Base-by-base conservation (phyloP, 1,140 invertebrate species). In the Stegodyphus mimosarum region DNA sequence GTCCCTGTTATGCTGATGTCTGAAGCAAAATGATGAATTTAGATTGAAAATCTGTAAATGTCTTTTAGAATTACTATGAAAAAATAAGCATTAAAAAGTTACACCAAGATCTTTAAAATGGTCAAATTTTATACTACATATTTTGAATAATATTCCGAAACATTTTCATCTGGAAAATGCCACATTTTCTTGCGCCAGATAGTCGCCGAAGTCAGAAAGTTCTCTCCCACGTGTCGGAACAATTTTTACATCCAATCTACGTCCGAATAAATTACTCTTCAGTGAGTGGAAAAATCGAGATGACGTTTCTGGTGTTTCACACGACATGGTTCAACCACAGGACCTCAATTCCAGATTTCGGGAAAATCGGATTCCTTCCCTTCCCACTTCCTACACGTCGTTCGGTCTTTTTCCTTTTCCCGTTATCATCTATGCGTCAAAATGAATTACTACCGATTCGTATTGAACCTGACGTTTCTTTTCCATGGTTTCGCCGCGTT, bases 161-260 rank as follows among this genome's bases (percentile, higher is more conserved):
- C 3, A 33, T 33, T 33, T 33, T 33, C 33, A 33, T 33, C 33
- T 33, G 33, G 33, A 33, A 33, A 33, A 33, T 33, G 33, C 33
- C 33, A 33, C 33, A 33, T 33, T 33, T 33, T 33, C 33, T 33
- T 33, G 33, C 33, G 33, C 33, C 33, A 33, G 33, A 33, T 33
- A 33, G 33, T 33, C 33, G 33, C 33, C 33, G 33, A 33, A 33
- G 33, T 33, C 4, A 10, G 49, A 73, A 53, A 17, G 51, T 17
- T 49, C 51, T 73, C 71, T 6, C 0, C 51, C 11, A 33, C 33
- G 33, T 33, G 33, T n/a, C n/a, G 50, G 50, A 73, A 52, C 71
- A 73, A 53, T 53, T 73, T 73, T 73, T 73, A 73, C 71, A 60
- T 60, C 72, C 53, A 48, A 74, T 74, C 52, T 50, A 74, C 17